Evolutionary conservation across 2,888 invertebrate species (phyloP).

Genomic region (Notocelia uddmanniana): DNA sequence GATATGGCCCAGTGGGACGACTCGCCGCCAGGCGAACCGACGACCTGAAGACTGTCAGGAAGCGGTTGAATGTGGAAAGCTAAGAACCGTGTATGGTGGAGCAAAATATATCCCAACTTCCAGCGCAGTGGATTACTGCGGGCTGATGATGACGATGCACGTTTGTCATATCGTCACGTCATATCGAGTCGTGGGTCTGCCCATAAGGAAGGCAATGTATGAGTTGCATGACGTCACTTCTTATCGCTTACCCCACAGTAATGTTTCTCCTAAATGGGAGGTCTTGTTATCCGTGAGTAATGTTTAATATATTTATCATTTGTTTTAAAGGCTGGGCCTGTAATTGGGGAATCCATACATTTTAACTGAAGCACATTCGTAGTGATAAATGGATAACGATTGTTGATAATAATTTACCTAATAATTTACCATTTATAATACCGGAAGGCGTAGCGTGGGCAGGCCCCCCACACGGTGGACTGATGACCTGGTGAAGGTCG

Average conservation of each 20-base stretch:
- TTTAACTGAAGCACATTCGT: not conserved
- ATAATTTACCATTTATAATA: too few relatives aligned
- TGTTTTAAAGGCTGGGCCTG: not conserved
- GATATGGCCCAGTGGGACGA: too few relatives aligned
- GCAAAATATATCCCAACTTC: too few relatives aligned
- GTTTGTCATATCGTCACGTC: not conserved
- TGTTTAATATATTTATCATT: not conserved
- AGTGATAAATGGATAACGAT: not conserved
- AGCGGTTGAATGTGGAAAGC: too few relatives aligned
- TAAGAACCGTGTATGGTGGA: too few relatives aligned
- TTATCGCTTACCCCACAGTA: not conserved
- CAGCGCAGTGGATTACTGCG: too few relatives aligned
- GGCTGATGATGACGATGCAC: too few relatives aligned
- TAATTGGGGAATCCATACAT: not conserved
- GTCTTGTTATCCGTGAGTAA: constrained; percentile 12
- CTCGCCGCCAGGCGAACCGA: too few relatives aligned
- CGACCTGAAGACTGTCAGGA: too few relatives aligned
- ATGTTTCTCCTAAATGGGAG: constrained; percentile 8
- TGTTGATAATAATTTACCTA: not conserved
- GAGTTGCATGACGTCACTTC: not conserved
- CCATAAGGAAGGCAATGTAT: constrained; percentile 7
- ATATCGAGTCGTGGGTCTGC: constrained; percentile 1
- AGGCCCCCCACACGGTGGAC: too few relatives aligned
- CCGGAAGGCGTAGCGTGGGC: too few relatives aligned
- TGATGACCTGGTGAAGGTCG: too few relatives aligned